These are phyloP conservation scores for Lepidurus apus DNA, from an alignment of 1,140 invertebrate species.

Conservation along the genomic window DNA sequence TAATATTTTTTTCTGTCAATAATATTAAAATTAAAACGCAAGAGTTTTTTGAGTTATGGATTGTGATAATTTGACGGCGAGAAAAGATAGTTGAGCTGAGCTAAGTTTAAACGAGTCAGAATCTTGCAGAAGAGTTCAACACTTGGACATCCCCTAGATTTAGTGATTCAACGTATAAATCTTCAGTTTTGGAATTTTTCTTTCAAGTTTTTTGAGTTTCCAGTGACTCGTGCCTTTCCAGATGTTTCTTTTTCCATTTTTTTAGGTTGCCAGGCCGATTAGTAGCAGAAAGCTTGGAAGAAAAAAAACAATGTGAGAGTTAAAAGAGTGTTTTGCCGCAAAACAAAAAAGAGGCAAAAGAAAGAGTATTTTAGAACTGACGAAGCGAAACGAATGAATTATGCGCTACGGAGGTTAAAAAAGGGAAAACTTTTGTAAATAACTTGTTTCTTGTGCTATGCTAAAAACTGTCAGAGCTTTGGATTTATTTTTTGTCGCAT, in stretches of 20 bases:
- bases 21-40: no score
- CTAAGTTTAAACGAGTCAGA: slow-evolving; percentile 4
- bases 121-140: not conserved
- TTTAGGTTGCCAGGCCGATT: not conserved
- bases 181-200: not conserved
- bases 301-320: not conserved
- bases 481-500: slow-evolving; percentile 15
- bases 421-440: not conserved
- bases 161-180: not conserved
- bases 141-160: not conserved
- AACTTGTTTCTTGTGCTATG: not conserved
- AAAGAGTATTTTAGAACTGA: not conserved
- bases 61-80: not conserved
- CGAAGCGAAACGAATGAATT: not conserved
- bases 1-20: not conserved
- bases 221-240: slow-evolving; percentile 14
- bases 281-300: not conserved
- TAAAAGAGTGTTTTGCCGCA: not conserved
- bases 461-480: slow-evolving; percentile 16
- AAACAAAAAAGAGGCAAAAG: not conserved
- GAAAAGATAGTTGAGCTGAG: not conserved
- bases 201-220: not conserved
- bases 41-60: not conserved
- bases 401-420: not conserved
- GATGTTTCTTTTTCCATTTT: not conserved